Conservation (phyloP, 2,888 invertebrate genomes). For the Lordiphosa fenestrarum region DNA sequence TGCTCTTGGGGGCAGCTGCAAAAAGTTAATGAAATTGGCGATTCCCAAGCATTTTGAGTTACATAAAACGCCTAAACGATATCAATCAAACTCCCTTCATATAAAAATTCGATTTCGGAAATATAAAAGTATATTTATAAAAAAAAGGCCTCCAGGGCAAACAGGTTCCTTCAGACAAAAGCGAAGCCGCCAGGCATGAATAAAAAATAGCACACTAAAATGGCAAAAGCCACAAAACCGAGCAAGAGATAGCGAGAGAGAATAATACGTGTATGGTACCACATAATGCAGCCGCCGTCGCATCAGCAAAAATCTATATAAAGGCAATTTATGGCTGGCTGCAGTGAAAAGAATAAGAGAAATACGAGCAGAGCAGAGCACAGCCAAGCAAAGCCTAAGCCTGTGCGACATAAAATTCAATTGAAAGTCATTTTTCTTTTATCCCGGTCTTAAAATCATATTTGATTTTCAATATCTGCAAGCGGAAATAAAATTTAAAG, state of each 20-base stretch:
- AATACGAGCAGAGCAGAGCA: not conserved
- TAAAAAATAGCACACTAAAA: constrained; percentile 37
- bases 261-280: constrained; percentile 10
- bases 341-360: constrained; percentile 24
- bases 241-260: not conserved
- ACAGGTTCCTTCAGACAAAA: constrained; percentile 50
- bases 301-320: constrained; percentile 54
- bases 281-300: constrained; percentile 57
- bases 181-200: constrained; percentile 52
- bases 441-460: constrained; percentile 51
- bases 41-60: constrained; percentile 41
- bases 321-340: constrained; percentile 59
- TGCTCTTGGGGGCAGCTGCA: constrained; percentile 42
- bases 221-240: constrained; percentile 56
- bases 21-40: constrained; percentile 56
- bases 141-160: constrained; percentile 52
- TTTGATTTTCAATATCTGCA: constrained; percentile 49
- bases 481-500: constrained; percentile 54
- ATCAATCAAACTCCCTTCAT: constrained; percentile 56
- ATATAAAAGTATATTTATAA: constrained; percentile 12
- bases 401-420: constrained; percentile 63
- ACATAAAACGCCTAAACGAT: constrained; percentile 54
- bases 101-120: constrained; percentile 53
- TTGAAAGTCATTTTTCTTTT: constrained; percentile 51
- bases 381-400: constrained; percentile 16